phyloP scores from a whole-genome alignment of 2,888 invertebrate genomes.

The Tinea pellionella region DNA sequence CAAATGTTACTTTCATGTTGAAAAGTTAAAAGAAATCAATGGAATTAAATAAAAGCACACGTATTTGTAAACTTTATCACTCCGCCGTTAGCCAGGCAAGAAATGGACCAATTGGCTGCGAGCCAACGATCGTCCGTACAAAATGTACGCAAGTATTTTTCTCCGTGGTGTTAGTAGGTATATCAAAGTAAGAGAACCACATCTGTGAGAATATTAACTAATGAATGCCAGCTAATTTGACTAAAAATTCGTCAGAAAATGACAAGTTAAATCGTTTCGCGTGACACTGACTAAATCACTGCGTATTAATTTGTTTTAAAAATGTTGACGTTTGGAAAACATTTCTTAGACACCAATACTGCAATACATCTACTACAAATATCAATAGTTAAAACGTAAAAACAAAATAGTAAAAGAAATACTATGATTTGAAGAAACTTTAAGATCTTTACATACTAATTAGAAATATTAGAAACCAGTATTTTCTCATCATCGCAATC shows the following conservation, averaged over 20 bases:
- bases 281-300: conserved; percentile 49
- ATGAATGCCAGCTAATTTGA: conserved; percentile 45
- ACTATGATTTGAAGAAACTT: too few relatives aligned
- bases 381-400: too few relatives aligned
- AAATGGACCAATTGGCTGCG: conserved; percentile 55
- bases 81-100: neutral
- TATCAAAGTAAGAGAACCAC: conserved; percentile 25
- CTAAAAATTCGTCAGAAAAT: conserved; percentile 48
- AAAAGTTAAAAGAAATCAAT: neutral
- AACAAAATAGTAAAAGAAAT: too few relatives aligned
- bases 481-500: too few relatives aligned
- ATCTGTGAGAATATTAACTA: conserved; percentile 32
- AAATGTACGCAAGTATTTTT: conserved; percentile 11
- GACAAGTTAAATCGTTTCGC: conserved; percentile 47
- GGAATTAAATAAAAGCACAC: neutral
- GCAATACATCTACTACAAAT: too few relatives aligned
- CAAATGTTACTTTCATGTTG: neutral
- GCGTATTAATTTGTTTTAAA: conserved; percentile 26
- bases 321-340: neutral
- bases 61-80: neutral
- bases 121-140: conserved; percentile 30
- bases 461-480: too few relatives aligned
- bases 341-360: neutral
- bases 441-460: too few relatives aligned
- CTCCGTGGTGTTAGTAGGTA: conserved; percentile 25